Conservation (phyloP, 1,140 invertebrate genomes). For the Drosophila malerkotliana region DNA sequence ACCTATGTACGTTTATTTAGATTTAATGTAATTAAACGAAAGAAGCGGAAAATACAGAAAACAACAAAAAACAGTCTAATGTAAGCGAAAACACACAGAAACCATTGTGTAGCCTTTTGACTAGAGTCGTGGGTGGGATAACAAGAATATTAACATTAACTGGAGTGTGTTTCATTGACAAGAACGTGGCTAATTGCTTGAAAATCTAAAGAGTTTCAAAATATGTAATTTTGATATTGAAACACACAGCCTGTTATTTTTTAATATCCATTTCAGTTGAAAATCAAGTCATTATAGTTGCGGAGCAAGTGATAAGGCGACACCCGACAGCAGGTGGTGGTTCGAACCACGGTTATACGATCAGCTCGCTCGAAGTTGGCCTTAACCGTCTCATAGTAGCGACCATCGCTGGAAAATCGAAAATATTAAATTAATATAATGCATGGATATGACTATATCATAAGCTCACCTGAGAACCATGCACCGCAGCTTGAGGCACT, state of each 20-base stretch:
- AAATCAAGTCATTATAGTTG: slow-evolving; percentile 97
- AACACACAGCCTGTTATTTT: not conserved
- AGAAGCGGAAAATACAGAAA: slow-evolving; percentile 69
- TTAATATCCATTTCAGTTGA: slow-evolving; percentile 87
- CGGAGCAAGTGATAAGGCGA: slow-evolving; percentile 95
- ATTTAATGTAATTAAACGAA: slow-evolving; percentile 73
- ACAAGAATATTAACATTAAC: not conserved
- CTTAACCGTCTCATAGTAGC: slow-evolving; percentile 99
- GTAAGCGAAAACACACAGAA: slow-evolving; percentile 41
- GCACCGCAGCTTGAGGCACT: slow-evolving; percentile 93
- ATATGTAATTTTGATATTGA: not conserved
- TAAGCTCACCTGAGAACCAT: slow-evolving; percentile 90
- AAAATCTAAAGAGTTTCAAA: not conserved
- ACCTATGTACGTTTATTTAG: slow-evolving; percentile 70
- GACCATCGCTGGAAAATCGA: slow-evolving; percentile 92
- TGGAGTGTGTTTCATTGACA: slow-evolving; percentile 8
- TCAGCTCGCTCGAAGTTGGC: slow-evolving; percentile 99
- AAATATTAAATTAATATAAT: not conserved
- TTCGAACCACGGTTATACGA: slow-evolving; percentile 96
- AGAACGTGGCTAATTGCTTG: not conserved
- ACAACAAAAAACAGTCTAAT: slow-evolving; percentile 47
- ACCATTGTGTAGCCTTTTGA: slow-evolving; percentile 31
- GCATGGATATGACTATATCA: too few relatives aligned
- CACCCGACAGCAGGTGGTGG: slow-evolving; percentile 95
- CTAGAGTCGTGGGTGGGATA: slow-evolving; percentile 18